phyloP scores from a whole-genome alignment of 2,113 vertebrate genomes.

The Pachypanchax playfairii region DNA sequence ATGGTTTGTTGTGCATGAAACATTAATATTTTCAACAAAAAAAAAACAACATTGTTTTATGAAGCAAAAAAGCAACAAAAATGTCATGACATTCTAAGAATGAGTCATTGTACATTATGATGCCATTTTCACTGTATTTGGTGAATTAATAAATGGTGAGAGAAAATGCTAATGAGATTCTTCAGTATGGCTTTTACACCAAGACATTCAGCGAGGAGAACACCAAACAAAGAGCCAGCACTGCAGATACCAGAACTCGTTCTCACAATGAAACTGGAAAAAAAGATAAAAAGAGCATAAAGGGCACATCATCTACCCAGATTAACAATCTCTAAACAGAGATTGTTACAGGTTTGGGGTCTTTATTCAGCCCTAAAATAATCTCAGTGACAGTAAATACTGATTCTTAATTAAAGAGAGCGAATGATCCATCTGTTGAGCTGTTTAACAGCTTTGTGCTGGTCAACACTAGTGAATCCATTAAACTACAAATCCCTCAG shows the following conservation, averaged over 20 bases:
- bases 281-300: conserved; percentile 4
- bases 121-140: conserved; percentile 97
- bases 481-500: conserved; percentile 47
- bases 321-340: background rate
- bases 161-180: conserved; percentile 66
- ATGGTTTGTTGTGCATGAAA: conserved; percentile 93
- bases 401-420: conserved; percentile 60
- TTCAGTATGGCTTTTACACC: conserved; percentile 56
- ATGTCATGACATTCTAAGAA: conserved; percentile 94
- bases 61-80: conserved; percentile 87
- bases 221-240: background rate
- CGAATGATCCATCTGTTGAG: conserved; percentile 60
- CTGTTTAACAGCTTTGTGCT: conserved; percentile 59
- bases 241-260: background rate
- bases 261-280: conserved; percentile 5
- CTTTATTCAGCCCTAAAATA: conserved; percentile 9
- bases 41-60: conserved; percentile 84
- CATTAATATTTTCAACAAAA: conserved; percentile 90
- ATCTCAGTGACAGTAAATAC: conserved; percentile 51
- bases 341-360: background rate
- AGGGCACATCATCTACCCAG: background rate
- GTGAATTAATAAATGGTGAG: conserved; percentile 96
- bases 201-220: conserved; percentile 5
- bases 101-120: conserved; percentile 97
- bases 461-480: conserved; percentile 49